phyloP scores from a whole-genome alignment of 2,797 vertebrate genomes.

The Varecia variegata region DNA sequence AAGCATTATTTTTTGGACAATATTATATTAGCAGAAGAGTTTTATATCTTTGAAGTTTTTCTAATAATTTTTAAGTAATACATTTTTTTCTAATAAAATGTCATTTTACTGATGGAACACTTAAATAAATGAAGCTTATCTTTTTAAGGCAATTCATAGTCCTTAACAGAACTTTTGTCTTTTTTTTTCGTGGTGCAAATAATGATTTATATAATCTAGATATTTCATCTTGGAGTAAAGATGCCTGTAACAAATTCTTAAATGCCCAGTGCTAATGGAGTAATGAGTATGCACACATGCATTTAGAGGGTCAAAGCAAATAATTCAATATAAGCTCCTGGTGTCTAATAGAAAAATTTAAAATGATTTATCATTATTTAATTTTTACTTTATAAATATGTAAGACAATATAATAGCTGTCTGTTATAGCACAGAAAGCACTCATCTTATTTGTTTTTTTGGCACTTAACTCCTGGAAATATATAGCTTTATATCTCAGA shows the following conservation, averaged over 20 bases:
- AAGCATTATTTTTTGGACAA: neutral
- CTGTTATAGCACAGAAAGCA: neutral
- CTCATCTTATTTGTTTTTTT: neutral
- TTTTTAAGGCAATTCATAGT: slow-evolving; percentile 21
- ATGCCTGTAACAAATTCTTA: neutral
- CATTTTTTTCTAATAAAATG: neutral
- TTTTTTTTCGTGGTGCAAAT: neutral
- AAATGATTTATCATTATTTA: neutral
- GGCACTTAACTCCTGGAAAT: neutral
- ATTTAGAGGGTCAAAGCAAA: neutral
- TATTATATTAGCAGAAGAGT: neutral
- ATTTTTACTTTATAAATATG: slow-evolving; percentile 18
- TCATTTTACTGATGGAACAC: neutral
- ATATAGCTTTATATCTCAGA: neutral
- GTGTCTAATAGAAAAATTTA: neutral
- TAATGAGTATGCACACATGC: neutral
- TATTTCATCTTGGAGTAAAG: neutral
- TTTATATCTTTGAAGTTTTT: neutral
- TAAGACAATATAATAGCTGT: neutral
- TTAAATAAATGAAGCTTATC: neutral
- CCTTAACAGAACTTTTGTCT: neutral
- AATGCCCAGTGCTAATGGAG: neutral
- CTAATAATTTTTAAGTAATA: neutral
- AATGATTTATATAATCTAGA: neutral
- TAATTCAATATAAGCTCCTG: neutral